Base-by-base conservation (phyloP, 2,797 vertebrate species). In the Halcyon leucocephala region DNA sequence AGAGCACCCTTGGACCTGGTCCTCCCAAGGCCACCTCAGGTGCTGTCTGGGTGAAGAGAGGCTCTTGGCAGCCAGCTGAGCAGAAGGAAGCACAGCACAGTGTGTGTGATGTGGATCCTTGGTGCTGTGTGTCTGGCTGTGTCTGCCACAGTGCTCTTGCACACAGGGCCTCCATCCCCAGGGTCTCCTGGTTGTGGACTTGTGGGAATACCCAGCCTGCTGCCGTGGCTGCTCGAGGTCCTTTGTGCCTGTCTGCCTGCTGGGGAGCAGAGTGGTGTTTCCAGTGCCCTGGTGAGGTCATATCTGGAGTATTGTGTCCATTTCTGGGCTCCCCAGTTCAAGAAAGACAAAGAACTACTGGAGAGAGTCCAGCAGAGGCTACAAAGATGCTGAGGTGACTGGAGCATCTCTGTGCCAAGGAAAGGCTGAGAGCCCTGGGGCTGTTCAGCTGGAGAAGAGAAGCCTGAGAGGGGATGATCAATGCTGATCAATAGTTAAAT, bases 81-180 rank as follows among this genome's bases (percentile, higher is more conserved):
- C 37, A 10, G n/a, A 28, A 35, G 28, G 57, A 39, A n/a, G 44
- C 46, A 35, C 44, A 35, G 60, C 37, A 12, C 1, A 0, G 33
- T 15, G 21, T 5, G 39, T 15, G 21, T 5, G 52, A 22, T 31
- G 39, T 26, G 15, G 33, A 11, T 5, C 17, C 10, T 20, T 20
- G 1, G 1, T 31, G 17, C 39, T 0, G 0, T 22, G 41, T 10
- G 1, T 21, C 21, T 0, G 1, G 37, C 60, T 46, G 15, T 11
- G 14, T 0, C n/a, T 42, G 49, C 57, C 64, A 5, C 5, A 8
- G 19, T 7, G 18, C 28, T 51, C 33, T 12, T 28, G 26, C 42
- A 25, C 12, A 20, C 16, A 52, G 33, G 28, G 44, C 26, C 29
- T 48, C 25, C 25, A 19, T 54, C n/a, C 44, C 65, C 1, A 2